phyloP scores from a whole-genome alignment of 2,888 invertebrate genomes.

The Acronicta psi region DNA sequence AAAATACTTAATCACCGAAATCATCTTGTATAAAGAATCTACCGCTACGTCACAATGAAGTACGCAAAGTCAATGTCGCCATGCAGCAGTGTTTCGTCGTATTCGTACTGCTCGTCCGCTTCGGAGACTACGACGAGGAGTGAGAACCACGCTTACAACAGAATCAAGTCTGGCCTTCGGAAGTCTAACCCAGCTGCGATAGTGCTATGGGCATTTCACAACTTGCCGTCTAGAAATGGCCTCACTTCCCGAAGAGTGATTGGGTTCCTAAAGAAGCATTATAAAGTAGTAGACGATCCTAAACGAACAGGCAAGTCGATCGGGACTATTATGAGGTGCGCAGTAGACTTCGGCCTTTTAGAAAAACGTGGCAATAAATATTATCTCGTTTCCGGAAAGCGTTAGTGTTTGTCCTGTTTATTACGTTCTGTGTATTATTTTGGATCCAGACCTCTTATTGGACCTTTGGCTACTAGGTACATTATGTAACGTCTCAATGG shows the following conservation, averaged over 20 bases:
- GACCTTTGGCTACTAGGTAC: neutral
- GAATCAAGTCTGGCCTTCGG: conserved; percentile 62
- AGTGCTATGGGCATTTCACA: conserved; percentile 75
- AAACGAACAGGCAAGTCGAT: conserved; percentile 67
- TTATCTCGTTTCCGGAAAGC: conserved; percentile 52
- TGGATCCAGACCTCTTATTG: neutral
- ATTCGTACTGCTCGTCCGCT: conserved; percentile 10
- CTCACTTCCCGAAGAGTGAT: conserved; percentile 73
- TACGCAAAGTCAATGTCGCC: conserved; percentile 5
- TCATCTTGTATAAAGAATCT: conserved; percentile 9
- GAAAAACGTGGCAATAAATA: conserved; percentile 68
- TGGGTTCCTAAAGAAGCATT: conserved; percentile 70
- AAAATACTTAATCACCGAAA: conserved; percentile 24
- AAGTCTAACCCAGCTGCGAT: conserved; percentile 72
- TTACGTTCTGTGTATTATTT: conserved; percentile 3
- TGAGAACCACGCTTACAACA: conserved; percentile 40
- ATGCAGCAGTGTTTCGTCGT: conserved; percentile 11
- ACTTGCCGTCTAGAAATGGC: conserved; percentile 66
- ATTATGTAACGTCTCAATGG: conserved; percentile 1
- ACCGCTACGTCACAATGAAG: conserved; percentile 26
- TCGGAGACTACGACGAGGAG: neutral
- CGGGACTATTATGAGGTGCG: conserved; percentile 67
- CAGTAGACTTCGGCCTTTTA: conserved; percentile 75
- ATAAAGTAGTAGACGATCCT: conserved; percentile 60
- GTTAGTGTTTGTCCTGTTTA: conserved; percentile 19